phyloP scores from a whole-genome alignment of 2,888 invertebrate genomes.

The Philonicus albiceps region DNA sequence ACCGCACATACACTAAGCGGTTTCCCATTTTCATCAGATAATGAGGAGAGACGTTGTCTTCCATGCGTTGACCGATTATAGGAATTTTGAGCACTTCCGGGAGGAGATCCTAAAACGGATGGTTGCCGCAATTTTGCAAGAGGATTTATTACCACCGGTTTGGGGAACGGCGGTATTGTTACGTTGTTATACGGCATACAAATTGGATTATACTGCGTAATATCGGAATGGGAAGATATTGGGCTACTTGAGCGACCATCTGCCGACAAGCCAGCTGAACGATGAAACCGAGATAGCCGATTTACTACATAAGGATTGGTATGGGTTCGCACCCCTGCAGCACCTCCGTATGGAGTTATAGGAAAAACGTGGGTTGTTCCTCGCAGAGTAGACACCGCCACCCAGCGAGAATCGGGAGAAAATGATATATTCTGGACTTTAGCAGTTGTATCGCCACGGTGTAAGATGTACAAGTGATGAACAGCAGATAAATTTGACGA shows the following conservation, averaged over 20 bases:
- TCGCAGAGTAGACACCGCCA: conserved; percentile 91
- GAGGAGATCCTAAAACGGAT: conserved; percentile 59
- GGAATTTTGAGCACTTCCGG: conserved; percentile 54
- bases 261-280: conserved; percentile 88
- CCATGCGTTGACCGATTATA: conserved; percentile 58
- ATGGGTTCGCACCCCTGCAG: conserved; percentile 91
- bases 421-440: conserved; percentile 93
- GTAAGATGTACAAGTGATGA: conserved; percentile 93
- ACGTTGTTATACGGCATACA: conserved; percentile 82
- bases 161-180: conserved; percentile 88
- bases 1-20: conserved; percentile 80
- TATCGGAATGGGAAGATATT: conserved; percentile 61
- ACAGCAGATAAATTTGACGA: conserved; percentile 87
- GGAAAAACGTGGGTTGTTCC: conserved; percentile 99
- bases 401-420: conserved; percentile 94
- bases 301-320: conserved; percentile 94
- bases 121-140: conserved; percentile 86
- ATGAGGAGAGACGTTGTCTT: conserved; percentile 75
- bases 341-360: conserved; percentile 94
- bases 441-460: conserved; percentile 95
- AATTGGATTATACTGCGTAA: conserved; percentile 61
- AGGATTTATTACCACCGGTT: conserved; percentile 80
- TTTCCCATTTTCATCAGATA: conserved; percentile 73
- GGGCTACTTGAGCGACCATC: conserved; percentile 78
- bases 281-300: conserved; percentile 91